Evolutionary conservation across 2,888 invertebrate species (phyloP), one percentile per base, ranked within the genome.

Genomic region (Drosophila cracens): DNA sequence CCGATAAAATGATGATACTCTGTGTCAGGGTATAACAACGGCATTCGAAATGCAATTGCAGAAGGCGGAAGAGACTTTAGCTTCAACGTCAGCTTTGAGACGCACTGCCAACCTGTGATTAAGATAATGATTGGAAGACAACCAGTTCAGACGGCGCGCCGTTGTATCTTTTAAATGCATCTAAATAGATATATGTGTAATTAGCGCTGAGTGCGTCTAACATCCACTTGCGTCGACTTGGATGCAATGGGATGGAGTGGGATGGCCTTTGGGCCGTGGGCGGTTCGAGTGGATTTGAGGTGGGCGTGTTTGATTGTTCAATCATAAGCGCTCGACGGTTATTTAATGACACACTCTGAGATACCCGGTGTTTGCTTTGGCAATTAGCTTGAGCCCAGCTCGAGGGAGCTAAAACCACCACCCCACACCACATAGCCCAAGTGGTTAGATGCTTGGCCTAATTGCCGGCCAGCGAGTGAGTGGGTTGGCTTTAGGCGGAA

Each of bases 251-350:
- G n/a, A 7, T n/a, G n/a, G 38, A 29, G 21, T 57, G 56, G 38
- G 57, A 27, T 18, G 57, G 51, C 68, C 87, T 76, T n/a, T 53
- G 66, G 85, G 85, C 84, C 83, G 86, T 79, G 85, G 89, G 85
- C 84, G 89, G 71, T 80, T 33, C 10, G 33, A 21, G n/a, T 34
- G 46, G 33, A 25, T 61, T 76, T 72, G 51, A 18, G 53, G 57
- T 43, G 77, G 84, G 84, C 81, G 84, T 80, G 90, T 85, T 77
- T 89, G 86, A 85, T 89, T 85, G 84, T 85, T 85, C 86, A 85
- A 89, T 85, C 84, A 89, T 80, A 85, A 83, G 70, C 74, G 76
- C 58, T 60, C 46, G 53, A 36, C 66, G 71, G 64, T 81, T 56
- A 49, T 68, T 70, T 84, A 89, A 87, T 89, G 89, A 89, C 79